These are phyloP conservation scores for Drosophila littoralis DNA, from an alignment of 1,140 invertebrate genomes.

Conservation along the genomic window DNA sequence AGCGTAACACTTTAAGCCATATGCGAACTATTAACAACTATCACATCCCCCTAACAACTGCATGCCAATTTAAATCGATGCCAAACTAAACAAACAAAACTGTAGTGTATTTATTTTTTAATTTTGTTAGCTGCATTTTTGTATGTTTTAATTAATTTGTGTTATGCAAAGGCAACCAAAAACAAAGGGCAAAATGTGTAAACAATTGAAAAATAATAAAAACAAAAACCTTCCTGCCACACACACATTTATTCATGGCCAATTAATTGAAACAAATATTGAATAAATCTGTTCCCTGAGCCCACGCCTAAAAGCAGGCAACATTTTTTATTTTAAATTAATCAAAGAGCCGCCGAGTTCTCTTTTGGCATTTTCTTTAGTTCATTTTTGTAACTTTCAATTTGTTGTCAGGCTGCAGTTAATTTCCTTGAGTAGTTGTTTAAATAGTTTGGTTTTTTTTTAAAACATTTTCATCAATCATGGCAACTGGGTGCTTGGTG, in stretches of 20 bases:
- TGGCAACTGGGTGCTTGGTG: conserved; percentile 72
- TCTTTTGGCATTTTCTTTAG: conserved; percentile 9
- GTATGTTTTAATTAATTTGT: conserved; percentile 37
- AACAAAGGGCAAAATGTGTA: conserved; percentile 31
- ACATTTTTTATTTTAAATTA: conserved; percentile 15
- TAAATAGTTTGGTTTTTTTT: conserved; percentile 28
- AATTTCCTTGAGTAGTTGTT: conserved; percentile 41
- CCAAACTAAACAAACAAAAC: conserved; percentile 4
- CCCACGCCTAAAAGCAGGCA: conserved; percentile 59
- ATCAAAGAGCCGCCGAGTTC: not conserved
- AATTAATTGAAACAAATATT: conserved; percentile 26
- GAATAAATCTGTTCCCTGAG: conserved; percentile 10
- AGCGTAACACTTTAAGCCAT: conserved; percentile 1
- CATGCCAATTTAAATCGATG: conserved; percentile 4
- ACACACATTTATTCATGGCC: conserved; percentile 46
- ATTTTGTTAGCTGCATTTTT: conserved; percentile 25
- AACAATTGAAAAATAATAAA: conserved; percentile 41
- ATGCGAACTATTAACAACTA: conserved; percentile 1
- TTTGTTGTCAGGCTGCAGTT: not conserved
- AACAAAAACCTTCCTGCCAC: conserved; percentile 74
- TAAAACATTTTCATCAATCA: conserved; percentile 33
- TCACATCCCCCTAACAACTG: not conserved
- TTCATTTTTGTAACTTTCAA: not conserved
- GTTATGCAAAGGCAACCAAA: conserved; percentile 9
- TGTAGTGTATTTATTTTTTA: not conserved